These are phyloP conservation scores for Haliaeetus leucogaster DNA, from an alignment of 2,113 vertebrate genomes.

Conservation along the genomic window DNA sequence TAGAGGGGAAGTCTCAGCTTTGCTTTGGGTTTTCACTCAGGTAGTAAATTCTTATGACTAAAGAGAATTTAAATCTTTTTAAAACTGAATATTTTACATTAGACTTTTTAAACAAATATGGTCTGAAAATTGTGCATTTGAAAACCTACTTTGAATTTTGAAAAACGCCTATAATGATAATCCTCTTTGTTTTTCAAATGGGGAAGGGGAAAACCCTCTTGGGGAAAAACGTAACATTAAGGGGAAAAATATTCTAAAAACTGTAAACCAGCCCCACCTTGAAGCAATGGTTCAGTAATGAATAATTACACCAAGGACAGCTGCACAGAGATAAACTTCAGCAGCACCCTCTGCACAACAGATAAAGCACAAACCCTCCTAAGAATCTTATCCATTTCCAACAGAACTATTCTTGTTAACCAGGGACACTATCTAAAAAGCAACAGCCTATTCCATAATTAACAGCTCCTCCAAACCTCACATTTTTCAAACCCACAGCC, in stretches of 20 bases:
- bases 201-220: background rate
- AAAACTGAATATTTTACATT: background rate
- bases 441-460: background rate
- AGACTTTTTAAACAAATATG: background rate
- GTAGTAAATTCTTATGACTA: background rate
- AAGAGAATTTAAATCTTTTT: background rate
- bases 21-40: background rate
- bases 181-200: background rate
- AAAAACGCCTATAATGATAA: background rate
- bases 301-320: background rate
- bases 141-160: background rate
- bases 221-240: background rate
- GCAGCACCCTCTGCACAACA: background rate
- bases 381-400: slow-evolving; percentile 38
- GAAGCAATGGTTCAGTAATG: background rate
- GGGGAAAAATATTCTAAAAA: background rate
- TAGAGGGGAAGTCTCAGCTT: background rate
- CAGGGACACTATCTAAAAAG: slow-evolving; percentile 16
- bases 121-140: background rate
- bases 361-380: slow-evolving; percentile 24
- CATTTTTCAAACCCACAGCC: background rate
- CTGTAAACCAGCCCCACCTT: background rate
- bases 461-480: background rate
- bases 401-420: background rate
- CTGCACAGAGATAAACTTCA: background rate